phyloP scores from a whole-genome alignment of 2,113 vertebrate species.

The cattle (Bos taurus) region DNA sequence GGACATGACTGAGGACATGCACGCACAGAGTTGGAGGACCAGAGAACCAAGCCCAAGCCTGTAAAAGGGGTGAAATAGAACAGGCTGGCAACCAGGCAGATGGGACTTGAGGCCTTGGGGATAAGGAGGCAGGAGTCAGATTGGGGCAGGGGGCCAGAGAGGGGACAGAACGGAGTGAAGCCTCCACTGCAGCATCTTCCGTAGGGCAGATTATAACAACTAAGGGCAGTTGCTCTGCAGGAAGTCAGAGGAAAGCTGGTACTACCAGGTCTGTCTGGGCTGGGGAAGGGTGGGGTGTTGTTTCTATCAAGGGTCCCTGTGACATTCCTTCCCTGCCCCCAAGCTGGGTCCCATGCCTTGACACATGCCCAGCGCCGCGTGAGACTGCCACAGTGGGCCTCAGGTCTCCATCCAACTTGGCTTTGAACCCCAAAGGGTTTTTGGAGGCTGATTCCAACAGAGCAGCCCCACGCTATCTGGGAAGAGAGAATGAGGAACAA shows the following conservation, averaged over 20 bases:
- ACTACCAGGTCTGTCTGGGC: too few species aligned
- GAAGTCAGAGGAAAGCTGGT: neutral
- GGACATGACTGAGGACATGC: too few species aligned
- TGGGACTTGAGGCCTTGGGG: too few species aligned
- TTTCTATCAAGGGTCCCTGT: neutral
- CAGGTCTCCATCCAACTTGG: neutral
- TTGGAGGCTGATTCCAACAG: too few species aligned
- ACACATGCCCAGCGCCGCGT: too few species aligned
- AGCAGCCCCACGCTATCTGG: neutral
- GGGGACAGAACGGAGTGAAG: neutral
- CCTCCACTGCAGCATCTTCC: neutral
- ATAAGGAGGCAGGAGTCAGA: neutral
- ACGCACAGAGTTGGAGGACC: fast-evolving
- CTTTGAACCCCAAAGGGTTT: too few species aligned
- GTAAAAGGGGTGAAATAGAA: neutral
- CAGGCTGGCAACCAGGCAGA: neutral
- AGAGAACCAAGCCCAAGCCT: neutral
- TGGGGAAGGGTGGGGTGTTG: neutral
- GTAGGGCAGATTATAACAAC: too few species aligned
- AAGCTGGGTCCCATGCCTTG: neutral
- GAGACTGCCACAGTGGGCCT: neutral
- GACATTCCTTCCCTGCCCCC: neutral
- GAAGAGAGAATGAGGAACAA: neutral
- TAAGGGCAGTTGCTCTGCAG: fast-evolving
- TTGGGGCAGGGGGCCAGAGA: neutral